Base-by-base conservation (phyloP, 2,113 vertebrate genomes). In the Hymenochirus boettgeri region DNA sequence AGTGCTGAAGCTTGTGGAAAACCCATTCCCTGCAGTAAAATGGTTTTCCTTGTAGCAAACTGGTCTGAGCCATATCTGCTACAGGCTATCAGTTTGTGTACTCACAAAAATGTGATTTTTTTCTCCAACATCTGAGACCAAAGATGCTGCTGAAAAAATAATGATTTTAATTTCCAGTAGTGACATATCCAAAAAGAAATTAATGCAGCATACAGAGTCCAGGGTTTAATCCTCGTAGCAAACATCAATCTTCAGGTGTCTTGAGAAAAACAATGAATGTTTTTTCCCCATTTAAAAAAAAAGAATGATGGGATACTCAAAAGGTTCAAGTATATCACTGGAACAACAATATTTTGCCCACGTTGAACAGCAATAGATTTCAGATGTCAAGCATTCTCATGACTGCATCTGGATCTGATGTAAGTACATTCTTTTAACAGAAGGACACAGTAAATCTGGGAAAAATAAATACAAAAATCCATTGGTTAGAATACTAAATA, bases 11-110 rank as follows among this genome's bases (percentile, higher is more conserved):
- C 86, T 97, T 97, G 73, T 99, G 95, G 86, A 99, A 99, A 77
- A 96, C 93, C 96, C 96, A 99, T 80, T 99, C 96, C 76, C 96
- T 85, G 85, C 96, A 99, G 84, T 97, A 97, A 80, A 99, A 99
- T 70, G 88, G 93, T 66, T 99, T 99, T 69, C 96, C 96, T 83
- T 95, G 92, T 80, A 99, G 89, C 79, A 98, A 88, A 85, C 95
- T 97, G 64, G 91, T 96, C 76, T 97, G 94, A 76, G 95, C 92
- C 96, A 97, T 97, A 90, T 84, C 71, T 80, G 75, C 77, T 84
- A 81, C 77, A 84, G 56, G 17, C 39, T 12, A 24, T 27, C 31
- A 53, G 53, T 23, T 5, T 45, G 24, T 42, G 18, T 24, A 13
- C 77, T 92, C 88, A 91, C 81, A 85, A 75, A 73, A 77, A 70